These are phyloP conservation scores for Petroica traversi DNA, from an alignment of 2,113 vertebrate species.

Conservation along the genomic window DNA sequence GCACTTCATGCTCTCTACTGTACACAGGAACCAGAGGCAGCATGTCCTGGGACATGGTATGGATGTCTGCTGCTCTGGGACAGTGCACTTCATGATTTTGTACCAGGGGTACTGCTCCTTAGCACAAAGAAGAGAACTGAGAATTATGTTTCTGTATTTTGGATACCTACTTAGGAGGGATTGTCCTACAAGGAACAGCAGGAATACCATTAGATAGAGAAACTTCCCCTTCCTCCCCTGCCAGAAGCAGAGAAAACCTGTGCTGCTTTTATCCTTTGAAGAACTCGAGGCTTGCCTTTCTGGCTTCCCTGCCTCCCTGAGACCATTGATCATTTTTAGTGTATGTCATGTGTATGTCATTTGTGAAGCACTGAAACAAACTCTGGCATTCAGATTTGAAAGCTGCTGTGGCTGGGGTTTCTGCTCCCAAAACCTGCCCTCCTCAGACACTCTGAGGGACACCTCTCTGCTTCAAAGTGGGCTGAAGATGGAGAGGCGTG, in stretches of 20 bases:
- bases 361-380: not conserved
- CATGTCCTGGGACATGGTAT: not conserved
- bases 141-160: not conserved
- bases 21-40: not conserved
- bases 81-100: not conserved
- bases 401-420: not conserved
- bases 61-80: not conserved
- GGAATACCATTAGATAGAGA: not conserved
- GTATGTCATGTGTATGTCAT: not conserved
- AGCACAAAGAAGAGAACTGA: not conserved
- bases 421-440: not conserved
- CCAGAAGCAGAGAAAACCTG: not conserved
- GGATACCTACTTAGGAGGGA: not conserved
- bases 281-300: not conserved
- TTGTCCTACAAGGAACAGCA: not conserved
- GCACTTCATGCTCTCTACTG: not conserved
- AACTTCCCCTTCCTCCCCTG: not conserved
- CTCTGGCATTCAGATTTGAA: not conserved
- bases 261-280: not conserved
- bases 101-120: not conserved
- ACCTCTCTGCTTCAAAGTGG: not conserved
- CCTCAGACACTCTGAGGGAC: not conserved
- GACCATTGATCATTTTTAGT: not conserved
- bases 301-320: not conserved
- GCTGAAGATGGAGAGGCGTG: not conserved